These are phyloP conservation scores for Drosophila lacertosa DNA, from an alignment of 1,140 invertebrate genomes.

Conservation along the genomic window DNA sequence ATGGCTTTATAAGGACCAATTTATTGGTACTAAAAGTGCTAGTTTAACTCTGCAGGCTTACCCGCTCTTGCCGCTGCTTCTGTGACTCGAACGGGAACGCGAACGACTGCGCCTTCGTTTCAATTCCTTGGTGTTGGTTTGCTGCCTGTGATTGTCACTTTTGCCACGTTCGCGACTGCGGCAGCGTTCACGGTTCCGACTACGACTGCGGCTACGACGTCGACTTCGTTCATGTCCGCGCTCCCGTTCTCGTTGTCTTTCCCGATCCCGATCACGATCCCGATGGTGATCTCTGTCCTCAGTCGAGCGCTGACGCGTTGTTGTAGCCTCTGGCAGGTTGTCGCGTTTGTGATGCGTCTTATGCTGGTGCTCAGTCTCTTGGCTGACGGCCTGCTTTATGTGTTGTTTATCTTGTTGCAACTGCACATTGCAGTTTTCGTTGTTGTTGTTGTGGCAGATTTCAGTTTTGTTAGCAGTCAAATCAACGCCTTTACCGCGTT, in stretches of 20 bases:
- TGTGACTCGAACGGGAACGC: slow-evolving; percentile 24
- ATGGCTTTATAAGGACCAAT: slow-evolving; percentile 6
- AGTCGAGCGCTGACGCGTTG: background rate
- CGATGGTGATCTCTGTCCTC: background rate
- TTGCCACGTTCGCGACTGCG: background rate
- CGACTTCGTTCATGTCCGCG: slow-evolving; percentile 36
- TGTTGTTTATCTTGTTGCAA: background rate
- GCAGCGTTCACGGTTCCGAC: no score
- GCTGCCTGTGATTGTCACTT: background rate
- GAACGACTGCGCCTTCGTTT: slow-evolving; percentile 22
- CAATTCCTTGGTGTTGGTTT: background rate
- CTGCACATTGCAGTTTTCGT: background rate
- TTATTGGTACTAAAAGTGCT: background rate
- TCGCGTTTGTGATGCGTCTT: background rate
- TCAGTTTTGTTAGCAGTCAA: background rate
- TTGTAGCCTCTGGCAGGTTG: background rate
- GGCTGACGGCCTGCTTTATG: background rate
- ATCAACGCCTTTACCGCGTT: background rate
- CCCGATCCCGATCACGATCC: background rate
- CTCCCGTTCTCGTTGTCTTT: background rate
- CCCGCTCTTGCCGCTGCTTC: slow-evolving; percentile 17
- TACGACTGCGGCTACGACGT: slow-evolving; percentile 26
- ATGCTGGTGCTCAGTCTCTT: no score
- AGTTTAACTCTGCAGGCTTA: slow-evolving; percentile 11
- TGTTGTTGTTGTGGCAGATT: background rate